Base-by-base conservation (phyloP, 2,113 vertebrate genomes). In the Dinomys branickii region DNA sequence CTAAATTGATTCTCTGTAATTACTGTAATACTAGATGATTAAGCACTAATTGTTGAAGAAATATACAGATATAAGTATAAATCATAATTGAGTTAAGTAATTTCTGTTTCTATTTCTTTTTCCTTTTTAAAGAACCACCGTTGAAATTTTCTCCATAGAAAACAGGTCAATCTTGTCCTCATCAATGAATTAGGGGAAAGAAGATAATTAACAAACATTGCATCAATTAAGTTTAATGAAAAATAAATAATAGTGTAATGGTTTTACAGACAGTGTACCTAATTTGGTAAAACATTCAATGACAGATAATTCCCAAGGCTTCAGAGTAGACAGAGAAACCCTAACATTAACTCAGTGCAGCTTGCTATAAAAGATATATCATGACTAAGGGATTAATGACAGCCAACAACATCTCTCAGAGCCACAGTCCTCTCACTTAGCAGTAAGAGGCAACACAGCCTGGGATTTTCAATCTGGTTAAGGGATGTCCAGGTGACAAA, bases 141-240 rank as follows among this genome's bases (percentile, higher is more conserved):
- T 22, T 94, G 26, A 83, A 75, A 9, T 22, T 91, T 91, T 96
- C 38, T 92, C 7, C 52, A 77, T 52, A 71, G 33, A 94, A 81
- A 97, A 38, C 3, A 59, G 56, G 11, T 97, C 38, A 94, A n/a
- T 84, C 24, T 81, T 91, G 35, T 26, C 44, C 3, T 90, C n/a
- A 88, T 63, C 38, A 93, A 41, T 8, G 92, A 47, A 97, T 78
- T 3, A 90, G 73, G 44, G 87, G 52, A 90, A 56, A 85, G 24
- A 52, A 92, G 28, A 81, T 61, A 98, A 95, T 96, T 92, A 96
- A 19, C 26, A 96, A 96, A 96, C 28, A 63, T 73, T 63, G 0
- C 17, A 94, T 82, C 52, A 12, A 11, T 95, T 95, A 93, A 90
- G 47, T 87, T 95, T 94, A 96, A 96, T 88, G 50, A 90, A 95